phyloP scores from a whole-genome alignment of 2,797 vertebrate species.

The Delichon dasypus region DNA sequence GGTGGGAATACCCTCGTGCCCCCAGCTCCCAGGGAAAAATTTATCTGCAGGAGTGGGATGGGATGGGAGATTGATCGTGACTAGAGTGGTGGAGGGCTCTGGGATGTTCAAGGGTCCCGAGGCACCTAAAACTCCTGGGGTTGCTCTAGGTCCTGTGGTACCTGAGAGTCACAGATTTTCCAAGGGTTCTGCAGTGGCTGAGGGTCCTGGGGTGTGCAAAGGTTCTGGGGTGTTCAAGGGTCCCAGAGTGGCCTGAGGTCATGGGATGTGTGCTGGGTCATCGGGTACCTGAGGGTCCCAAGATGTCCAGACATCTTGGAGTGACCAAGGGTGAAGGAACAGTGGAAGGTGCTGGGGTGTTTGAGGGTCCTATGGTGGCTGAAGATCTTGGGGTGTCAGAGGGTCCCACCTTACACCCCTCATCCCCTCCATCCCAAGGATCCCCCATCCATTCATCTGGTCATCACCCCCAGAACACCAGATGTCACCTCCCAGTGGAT shows the following conservation, averaged over 20 bases:
- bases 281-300: background rate
- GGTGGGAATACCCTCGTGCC: too few species aligned
- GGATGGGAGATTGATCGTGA: background rate
- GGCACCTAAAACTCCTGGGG: background rate
- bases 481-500: accelerated
- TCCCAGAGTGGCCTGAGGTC: background rate
- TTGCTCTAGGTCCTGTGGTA: background rate
- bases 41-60: background rate
- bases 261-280: background rate
- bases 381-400: background rate
- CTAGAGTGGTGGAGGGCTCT: background rate
- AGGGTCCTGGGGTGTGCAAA: background rate
- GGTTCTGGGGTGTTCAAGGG: background rate
- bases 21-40: too few species aligned
- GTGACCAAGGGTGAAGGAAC: background rate
- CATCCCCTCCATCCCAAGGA: background rate
- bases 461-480: background rate
- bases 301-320: background rate
- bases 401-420: background rate
- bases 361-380: background rate
- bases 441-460: too few species aligned
- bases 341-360: background rate
- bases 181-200: background rate
- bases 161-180: background rate
- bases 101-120: background rate